Percentiles rank a stretch among this genome's conserved stretches.
These are phyloP conservation scores for Elysia crispata DNA, from an alignment of 2,888 invertebrate species.

Conservation along the genomic window DNA sequence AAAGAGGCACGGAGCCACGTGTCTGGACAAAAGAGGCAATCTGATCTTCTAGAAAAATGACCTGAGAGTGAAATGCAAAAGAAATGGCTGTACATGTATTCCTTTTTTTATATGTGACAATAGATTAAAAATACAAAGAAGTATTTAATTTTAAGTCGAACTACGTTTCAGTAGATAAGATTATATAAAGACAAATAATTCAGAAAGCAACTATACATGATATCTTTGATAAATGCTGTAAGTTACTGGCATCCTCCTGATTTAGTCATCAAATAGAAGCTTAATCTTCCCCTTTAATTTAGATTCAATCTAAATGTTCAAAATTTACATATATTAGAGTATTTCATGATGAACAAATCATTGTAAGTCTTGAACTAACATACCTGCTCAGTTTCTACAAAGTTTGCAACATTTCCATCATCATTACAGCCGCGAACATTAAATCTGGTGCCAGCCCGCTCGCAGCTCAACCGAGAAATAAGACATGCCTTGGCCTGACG, in stretches of 20 bases:
- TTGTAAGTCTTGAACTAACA: not conserved
- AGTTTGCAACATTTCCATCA: constrained; percentile 99
- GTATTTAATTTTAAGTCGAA: no score
- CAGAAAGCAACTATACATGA: no score
- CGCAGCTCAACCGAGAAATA: constrained; percentile 96
- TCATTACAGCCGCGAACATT: constrained; percentile 99
- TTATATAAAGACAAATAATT: no score
- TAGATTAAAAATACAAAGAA: no score
- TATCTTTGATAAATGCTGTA: no score
- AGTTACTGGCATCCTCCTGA: no score
- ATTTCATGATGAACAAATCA: not conserved
- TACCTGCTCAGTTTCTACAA: constrained; percentile 99
- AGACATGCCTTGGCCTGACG: constrained; percentile 94
- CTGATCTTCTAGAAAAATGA: constrained; percentile 85
- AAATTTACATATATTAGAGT: not conserved
- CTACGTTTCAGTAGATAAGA: no score
- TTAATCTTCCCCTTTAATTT: no score
- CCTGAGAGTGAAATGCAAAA: constrained; percentile 58
- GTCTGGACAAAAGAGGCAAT: constrained; percentile 85
- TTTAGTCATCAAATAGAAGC: no score
- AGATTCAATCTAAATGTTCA: not conserved
- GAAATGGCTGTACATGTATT: no score
- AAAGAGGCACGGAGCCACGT: constrained; percentile 96
- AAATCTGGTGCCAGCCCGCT: constrained; percentile 97
- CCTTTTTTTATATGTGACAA: no score